Base-by-base conservation (phyloP, 2,888 invertebrate genomes). In the Apamea crenata region DNA sequence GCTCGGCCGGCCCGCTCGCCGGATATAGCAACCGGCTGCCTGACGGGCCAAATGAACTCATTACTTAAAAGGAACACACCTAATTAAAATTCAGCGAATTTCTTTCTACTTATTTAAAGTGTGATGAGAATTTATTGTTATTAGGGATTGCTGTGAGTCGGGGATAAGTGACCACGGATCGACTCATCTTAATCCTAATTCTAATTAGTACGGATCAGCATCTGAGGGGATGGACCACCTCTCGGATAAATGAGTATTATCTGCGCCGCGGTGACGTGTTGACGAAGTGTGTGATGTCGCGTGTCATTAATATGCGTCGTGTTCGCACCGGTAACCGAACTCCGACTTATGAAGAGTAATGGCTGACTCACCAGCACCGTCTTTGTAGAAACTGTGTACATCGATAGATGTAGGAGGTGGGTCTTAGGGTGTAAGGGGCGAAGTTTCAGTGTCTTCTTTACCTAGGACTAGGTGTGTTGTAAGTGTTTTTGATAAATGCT, bases 281-380 rank as follows among this genome's bases (percentile, higher is more conserved):
- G 75, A 89, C 53, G 70, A 53, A 87, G 83, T 73, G 73, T 72
- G 72, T 72, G 63, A 77, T 69, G 67, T 67, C 67, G 29, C 56
- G 63, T 47, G 66, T 79, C 80, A 85, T 90, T 84, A 87, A 80
- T 81, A 73, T 68, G 83, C 79, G 72, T 87, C 88, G 77, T 29
- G 81, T 83, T 82, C 76, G 69, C 77, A 32, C 44, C 75, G 68
- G 89, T 85, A 85, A 88, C 83, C 72, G 72, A 68, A 90, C 74
- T 74, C 77, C 53, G 78, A 74, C 81, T 87, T 84, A 90, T 85
- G 84, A 88, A 85, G 84, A 87, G 74, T 85, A 84, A 90, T 87
- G 82, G 77, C 69, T 69, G 65, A 50, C 70, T 71, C 72, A 50
- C 70, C 72, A 63, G 50, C 79, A 68, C 36, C 63, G 32, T 29